phyloP scores from a whole-genome alignment of 2,113 vertebrate genomes.

The Phyllostomus hastatus region DNA sequence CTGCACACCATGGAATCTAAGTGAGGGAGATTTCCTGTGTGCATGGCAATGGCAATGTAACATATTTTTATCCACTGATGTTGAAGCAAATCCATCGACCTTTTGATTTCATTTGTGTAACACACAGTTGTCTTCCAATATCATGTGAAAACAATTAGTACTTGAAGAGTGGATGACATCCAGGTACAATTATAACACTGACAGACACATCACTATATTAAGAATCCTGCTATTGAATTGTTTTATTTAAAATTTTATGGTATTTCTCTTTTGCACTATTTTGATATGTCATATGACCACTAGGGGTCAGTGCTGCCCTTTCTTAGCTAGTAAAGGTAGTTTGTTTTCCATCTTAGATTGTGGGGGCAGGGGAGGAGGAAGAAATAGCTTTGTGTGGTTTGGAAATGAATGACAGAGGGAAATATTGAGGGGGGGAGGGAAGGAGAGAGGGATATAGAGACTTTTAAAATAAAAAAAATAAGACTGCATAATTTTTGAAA shows the following conservation, averaged over 20 bases:
- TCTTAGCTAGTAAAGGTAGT: neutral
- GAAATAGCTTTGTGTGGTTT: neutral
- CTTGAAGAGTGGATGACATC: neutral
- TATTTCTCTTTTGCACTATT: neutral
- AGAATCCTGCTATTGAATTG: neutral
- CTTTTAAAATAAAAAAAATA: neutral
- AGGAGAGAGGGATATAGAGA: neutral
- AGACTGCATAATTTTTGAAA: conserved; percentile 34
- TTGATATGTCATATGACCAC: conserved; percentile 41
- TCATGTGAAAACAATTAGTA: neutral
- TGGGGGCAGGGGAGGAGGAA: neutral
- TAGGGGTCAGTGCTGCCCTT: conserved; percentile 77
- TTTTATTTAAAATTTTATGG: neutral
- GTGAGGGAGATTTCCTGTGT: neutral
- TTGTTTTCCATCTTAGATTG: neutral
- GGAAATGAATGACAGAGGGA: conserved; percentile 1
- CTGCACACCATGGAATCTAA: neutral
- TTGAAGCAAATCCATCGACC: neutral
- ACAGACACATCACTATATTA: too few species aligned
- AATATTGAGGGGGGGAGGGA: too few species aligned
- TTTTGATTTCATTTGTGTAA: conserved; percentile 1
- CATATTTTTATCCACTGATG: neutral
- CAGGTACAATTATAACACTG: neutral
- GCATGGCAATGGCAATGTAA: neutral
- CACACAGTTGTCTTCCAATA: neutral